Percentiles rank a stretch among this genome's conserved stretches.
phyloP scores from a whole-genome alignment of 92 coral and sea anemone genomes.

The Phenganax marumi region DNA sequence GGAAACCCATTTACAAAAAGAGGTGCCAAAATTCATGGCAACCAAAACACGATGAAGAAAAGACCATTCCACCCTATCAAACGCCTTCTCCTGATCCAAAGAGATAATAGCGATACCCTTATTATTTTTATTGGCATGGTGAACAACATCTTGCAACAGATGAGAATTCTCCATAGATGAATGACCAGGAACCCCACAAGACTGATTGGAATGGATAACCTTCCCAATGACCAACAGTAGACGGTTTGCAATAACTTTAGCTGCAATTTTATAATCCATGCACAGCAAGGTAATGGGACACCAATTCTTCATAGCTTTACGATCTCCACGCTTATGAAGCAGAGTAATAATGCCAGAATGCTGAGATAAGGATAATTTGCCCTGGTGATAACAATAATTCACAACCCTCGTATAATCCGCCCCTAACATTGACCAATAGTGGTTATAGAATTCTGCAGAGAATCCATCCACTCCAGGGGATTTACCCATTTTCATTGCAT shows the following conservation, averaged over 20 bases:
- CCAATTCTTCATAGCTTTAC: background rate
- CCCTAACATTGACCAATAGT: background rate
- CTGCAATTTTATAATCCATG: background rate
- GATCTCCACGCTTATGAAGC: background rate
- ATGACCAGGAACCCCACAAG: background rate
- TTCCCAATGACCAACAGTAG: background rate
- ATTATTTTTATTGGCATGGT: background rate
- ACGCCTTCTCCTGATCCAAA: background rate
- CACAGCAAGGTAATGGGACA: background rate
- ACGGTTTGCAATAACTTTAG: background rate
- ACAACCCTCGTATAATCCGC: background rate
- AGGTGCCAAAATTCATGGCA: background rate
- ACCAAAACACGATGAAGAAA: background rate
- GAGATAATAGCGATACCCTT: background rate
- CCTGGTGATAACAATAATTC: background rate
- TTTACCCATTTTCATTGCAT: conserved; percentile 25
- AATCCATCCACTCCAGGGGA: conserved; percentile 31
- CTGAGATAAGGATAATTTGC: background rate
- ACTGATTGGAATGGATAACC: background rate
- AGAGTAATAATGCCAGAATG: background rate
- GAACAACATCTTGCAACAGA: background rate
- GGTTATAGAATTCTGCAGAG: background rate
- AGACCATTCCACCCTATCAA: background rate
- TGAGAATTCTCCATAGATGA: background rate
- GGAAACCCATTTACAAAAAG: background rate